Evolutionary conservation across 2,113 vertebrate species (phyloP), one percentile per base, ranked within the genome.

Genomic region (Pogonocichla stellata): DNA sequence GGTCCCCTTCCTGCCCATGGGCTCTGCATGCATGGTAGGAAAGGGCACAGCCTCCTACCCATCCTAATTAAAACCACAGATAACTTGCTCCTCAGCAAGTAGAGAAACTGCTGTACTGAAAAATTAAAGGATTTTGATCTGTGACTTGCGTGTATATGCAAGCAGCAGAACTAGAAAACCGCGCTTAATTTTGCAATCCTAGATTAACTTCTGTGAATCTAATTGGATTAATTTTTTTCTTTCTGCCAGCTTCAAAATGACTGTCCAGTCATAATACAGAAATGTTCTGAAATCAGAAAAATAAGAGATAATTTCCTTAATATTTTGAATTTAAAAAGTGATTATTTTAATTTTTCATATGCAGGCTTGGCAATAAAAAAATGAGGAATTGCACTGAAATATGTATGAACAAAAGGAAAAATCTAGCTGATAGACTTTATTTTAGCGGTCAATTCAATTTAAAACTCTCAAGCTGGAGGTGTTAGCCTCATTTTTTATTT

Each of bases 91-190:
- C 66, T 82, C 25, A 90, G 29, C 47, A 83, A 86, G 50, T 9
- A 57, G 54, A 0, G 0, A 73, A 94, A 80, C 71, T 64, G 48
- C 64, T 79, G 60, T 73, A 88, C 83, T 78, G 91, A 83, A 78
- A 93, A 91, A 91, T 78, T 43, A 62, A 93, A 86, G 24, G n/a
- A 74, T 86, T 90, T 90, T 78, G 64, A 75, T 71, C 57, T 78
- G 53, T 54, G 84, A 69, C 48, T 56, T 72, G 47, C 3, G 13
- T 64, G 48, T 74, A 8, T 61, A 22, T 26, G 48, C 50, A 79
- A 81, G 77, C 56, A 75, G 33, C 2, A n/a, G 80, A 91, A 43
- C 84, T 45, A 89, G 72, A 43, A 36, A 75, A 48, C 19, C n/a
- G 57, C 1, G 12, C 69, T 71, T 89, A 43, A 75, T 79, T 89